Base-by-base conservation (phyloP, 2,797 vertebrate species). In the Cetoscarus ocellatus region DNA sequence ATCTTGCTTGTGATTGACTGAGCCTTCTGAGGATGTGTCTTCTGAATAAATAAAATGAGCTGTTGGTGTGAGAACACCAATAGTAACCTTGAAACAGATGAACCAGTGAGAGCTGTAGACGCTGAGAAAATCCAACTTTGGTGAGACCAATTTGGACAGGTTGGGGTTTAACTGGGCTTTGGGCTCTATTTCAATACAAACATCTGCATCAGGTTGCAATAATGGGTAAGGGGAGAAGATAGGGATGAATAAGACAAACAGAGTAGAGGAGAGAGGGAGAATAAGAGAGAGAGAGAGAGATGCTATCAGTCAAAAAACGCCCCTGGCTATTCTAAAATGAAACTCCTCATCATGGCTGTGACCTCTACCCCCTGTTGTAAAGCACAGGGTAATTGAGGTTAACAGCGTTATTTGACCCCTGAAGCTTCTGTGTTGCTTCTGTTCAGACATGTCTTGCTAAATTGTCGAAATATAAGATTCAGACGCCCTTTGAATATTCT, bases 351-450 rank as follows among this genome's bases (percentile, higher is more conserved):
- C 67, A 75, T 62, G 50, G 60, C 38, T 54, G 44, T 71, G 83
- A 87, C 87, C 86, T 80, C 61, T 52, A 39, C 34, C 53, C 70
- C 61, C 69, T 42, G 48, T 74, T 87, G 82, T 80, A 82, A 79
- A 85, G 56, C 66, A 60, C 10, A 1, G 73, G 63, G 64, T 91
- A 90, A 93, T 89, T 92, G 89, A 92, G 90, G 90, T 91, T 80
- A 91, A 89, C 78, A 77, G 53, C 82, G 56, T 84, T 76, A 82
- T 89, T 85, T 83, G 76, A 87, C 80, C 83, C 73, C 67, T 80
- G 60, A 81, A 52, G 54, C 58, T 35, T 80, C 50, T 38, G 57
- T 58, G 60, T 38, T 38, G 36, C 62, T 59, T 81, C 57, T 56
- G 17, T 61, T 73, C 40, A 47, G 77, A 67, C 3, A 8, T 60